Conservation (phyloP, 2,113 vertebrate species). For the Gymnobelideus leadbeateri region DNA sequence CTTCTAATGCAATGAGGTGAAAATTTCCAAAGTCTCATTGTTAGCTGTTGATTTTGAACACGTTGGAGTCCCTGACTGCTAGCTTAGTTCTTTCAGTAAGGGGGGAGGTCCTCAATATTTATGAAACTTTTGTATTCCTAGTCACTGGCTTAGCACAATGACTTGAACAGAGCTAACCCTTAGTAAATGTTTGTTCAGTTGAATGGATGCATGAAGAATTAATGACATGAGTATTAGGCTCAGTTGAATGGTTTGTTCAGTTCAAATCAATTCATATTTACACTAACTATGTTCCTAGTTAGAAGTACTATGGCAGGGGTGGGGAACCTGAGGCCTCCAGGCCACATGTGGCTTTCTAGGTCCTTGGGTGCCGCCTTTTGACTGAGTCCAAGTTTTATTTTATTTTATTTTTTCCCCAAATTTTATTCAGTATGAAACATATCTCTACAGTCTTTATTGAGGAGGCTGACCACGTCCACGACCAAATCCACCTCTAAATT, state of each 20-base stretch:
- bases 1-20: background rate
- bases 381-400: too few relatives aligned
- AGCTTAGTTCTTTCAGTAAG: slow-evolving; percentile 6
- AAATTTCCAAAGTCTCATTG: background rate
- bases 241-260: background rate
- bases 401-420: too few relatives aligned
- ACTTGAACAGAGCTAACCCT: background rate
- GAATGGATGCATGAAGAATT: slow-evolving; percentile 12
- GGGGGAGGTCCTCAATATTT: background rate
- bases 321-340: too few relatives aligned
- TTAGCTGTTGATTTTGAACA: background rate
- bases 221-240: background rate
- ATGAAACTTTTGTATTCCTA: background rate
- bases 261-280: background rate
- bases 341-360: too few relatives aligned
- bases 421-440: too few relatives aligned
- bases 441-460: too few relatives aligned
- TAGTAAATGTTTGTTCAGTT: background rate
- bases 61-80: background rate
- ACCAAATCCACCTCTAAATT: too few relatives aligned
- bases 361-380: too few relatives aligned
- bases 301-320: background rate
- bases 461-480: too few relatives aligned
- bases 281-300: background rate
- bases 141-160: background rate